Evolutionary conservation across 2,888 invertebrate species (phyloP).

Genomic region (Serripes groenlandicus): DNA sequence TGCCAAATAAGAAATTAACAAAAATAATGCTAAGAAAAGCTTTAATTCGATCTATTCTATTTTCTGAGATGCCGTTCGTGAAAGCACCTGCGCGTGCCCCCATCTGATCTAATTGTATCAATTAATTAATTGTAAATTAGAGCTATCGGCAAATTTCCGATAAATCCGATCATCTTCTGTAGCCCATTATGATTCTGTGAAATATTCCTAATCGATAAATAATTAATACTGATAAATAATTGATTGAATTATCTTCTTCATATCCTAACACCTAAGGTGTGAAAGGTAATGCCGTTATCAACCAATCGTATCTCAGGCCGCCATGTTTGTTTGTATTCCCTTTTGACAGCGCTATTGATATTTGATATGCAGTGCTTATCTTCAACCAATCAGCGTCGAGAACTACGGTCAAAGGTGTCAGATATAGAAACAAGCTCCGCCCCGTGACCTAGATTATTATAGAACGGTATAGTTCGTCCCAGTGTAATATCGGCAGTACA

Average conservation of each 20-base stretch:
- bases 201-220: slow-evolving; percentile 1
- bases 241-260: slow-evolving; percentile 53
- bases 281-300: slow-evolving; percentile 64
- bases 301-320: slow-evolving; percentile 69
- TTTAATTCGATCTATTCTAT: no score
- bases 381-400: slow-evolving; percentile 68
- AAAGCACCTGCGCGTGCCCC: slow-evolving; percentile 17
- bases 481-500: slow-evolving; percentile 43
- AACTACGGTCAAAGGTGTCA: slow-evolving; percentile 67
- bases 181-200: neutral
- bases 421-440: slow-evolving; percentile 69
- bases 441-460: slow-evolving; percentile 71
- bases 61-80: no score
- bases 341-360: slow-evolving; percentile 76
- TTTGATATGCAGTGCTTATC: slow-evolving; percentile 69
- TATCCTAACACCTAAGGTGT: slow-evolving; percentile 58
- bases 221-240: slow-evolving; percentile 18
- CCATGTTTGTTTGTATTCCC: slow-evolving; percentile 71
- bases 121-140: neutral
- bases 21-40: no score
- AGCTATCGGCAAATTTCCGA: neutral
- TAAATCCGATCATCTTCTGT: neutral
- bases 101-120: slow-evolving; percentile 8
- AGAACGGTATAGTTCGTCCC: slow-evolving; percentile 25
- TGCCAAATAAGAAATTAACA: no score